A percentile compares a stretch with the other conserved stretches of the same genome.
Conservation (phyloP, 2,888 invertebrate genomes). For the Luperina nickerlii region DNA sequence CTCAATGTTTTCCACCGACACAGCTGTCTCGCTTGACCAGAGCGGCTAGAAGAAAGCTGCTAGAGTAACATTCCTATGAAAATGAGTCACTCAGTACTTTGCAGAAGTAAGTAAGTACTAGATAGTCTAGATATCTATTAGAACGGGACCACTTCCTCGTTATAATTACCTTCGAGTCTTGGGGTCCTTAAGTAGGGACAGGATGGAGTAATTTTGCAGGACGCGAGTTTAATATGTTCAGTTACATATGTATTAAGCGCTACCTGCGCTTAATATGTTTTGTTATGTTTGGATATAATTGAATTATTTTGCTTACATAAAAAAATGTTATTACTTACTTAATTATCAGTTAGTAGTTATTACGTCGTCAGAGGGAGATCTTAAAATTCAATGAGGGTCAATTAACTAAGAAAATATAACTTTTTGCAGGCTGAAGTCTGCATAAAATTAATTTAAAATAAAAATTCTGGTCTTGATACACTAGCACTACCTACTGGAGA, state of each 20-base stretch:
- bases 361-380: not conserved
- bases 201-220: slow-evolving; percentile 32
- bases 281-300: not conserved
- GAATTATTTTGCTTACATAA: not conserved
- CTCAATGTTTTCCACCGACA: slow-evolving; percentile 58
- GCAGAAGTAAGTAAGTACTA: slow-evolving; percentile 29
- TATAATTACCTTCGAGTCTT: slow-evolving; percentile 42
- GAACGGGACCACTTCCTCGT: slow-evolving; percentile 58
- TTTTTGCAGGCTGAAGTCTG: not conserved
- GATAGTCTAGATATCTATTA: slow-evolving; percentile 44
- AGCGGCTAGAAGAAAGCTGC: slow-evolving; percentile 68
- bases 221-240: not conserved
- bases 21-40: slow-evolving; percentile 63
- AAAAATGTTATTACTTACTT: not conserved
- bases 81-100: slow-evolving; percentile 60
- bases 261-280: not conserved
- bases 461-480: no score
- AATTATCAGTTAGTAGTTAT: not conserved
- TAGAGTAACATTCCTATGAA: slow-evolving; percentile 69
- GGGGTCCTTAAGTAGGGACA: slow-evolving; percentile 31
- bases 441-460: not conserved
- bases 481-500: no score
- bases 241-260: not conserved
- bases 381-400: no score
- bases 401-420: not conserved